These are phyloP conservation scores for Antheraea assamensis DNA, from an alignment of 2,888 invertebrate genomes.

Conservation along the genomic window DNA sequence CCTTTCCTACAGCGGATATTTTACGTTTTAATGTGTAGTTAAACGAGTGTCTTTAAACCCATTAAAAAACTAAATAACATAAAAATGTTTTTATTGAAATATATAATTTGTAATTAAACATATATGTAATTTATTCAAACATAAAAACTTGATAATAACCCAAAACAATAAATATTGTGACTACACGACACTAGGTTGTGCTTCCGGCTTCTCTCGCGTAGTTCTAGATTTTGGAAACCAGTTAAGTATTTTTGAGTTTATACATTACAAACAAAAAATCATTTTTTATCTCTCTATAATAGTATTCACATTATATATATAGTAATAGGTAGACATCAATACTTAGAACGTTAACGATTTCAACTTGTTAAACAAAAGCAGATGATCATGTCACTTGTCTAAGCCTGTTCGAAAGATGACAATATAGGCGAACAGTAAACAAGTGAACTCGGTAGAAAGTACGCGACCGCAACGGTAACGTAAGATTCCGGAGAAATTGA, in stretches of 20 bases:
- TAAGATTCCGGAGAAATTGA: constrained; percentile 34
- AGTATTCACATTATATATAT: too few relatives aligned
- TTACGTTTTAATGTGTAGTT: neutral
- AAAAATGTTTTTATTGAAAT: neutral
- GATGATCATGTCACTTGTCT: neutral
- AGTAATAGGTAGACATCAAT: neutral
- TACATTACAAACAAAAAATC: too few relatives aligned
- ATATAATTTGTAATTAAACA: neutral
- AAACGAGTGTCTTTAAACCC: too few relatives aligned
- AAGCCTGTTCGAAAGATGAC: neutral
- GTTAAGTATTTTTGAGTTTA: too few relatives aligned
- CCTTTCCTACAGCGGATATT: neutral
- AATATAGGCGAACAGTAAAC: neutral
- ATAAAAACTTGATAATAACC: neutral
- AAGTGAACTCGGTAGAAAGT: constrained; percentile 23
- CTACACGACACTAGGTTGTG: too few relatives aligned
- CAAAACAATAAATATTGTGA: neutral
- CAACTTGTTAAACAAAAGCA: neutral
- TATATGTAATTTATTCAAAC: neutral
- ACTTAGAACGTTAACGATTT: neutral
- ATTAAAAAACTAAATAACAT: neutral
- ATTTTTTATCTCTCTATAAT: too few relatives aligned
- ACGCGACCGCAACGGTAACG: constrained; percentile 17
- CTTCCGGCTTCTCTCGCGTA: too few relatives aligned
- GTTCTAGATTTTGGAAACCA: too few relatives aligned